Percentiles rank a stretch among this genome's conserved stretches.
These are phyloP conservation scores for Sinhomidia bicolor DNA, from an alignment of 2,888 invertebrate species.

Conservation along the genomic window DNA sequence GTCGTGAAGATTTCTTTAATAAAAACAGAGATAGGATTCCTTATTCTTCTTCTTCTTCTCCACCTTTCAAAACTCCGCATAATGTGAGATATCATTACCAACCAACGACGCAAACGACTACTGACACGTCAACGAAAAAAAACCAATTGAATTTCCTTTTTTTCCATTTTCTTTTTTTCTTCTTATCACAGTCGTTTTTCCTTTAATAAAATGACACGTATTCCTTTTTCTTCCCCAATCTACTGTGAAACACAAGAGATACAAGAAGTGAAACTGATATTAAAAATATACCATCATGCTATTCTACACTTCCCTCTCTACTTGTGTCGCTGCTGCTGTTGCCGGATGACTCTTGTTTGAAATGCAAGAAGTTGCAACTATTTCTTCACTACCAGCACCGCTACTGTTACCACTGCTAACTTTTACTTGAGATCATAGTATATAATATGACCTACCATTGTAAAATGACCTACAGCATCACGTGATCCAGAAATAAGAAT, in stretches of 20 bases:
- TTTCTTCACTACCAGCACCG: too few species aligned
- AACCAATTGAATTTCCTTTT: constrained; percentile 19
- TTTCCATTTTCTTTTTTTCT: background rate
- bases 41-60: background rate
- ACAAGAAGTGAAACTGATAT: background rate
- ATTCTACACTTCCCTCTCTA: too few species aligned
- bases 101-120: background rate
- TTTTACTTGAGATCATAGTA: too few species aligned
- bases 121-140: background rate
- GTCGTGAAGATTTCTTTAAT: constrained; percentile 18
- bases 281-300: too few species aligned
- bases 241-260: background rate
- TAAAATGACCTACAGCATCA: background rate
- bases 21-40: constrained; percentile 2
- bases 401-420: too few species aligned
- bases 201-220: background rate
- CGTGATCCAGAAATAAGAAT: too few species aligned
- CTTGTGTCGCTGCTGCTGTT: too few species aligned
- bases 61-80: constrained; percentile 33
- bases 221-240: background rate
- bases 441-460: background rate
- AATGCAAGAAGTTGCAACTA: background rate
- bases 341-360: too few species aligned
- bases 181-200: background rate
- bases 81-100: constrained; percentile 44